Base-by-base conservation (phyloP, 2,888 invertebrate genomes). In the Drosophila peninsularis region DNA sequence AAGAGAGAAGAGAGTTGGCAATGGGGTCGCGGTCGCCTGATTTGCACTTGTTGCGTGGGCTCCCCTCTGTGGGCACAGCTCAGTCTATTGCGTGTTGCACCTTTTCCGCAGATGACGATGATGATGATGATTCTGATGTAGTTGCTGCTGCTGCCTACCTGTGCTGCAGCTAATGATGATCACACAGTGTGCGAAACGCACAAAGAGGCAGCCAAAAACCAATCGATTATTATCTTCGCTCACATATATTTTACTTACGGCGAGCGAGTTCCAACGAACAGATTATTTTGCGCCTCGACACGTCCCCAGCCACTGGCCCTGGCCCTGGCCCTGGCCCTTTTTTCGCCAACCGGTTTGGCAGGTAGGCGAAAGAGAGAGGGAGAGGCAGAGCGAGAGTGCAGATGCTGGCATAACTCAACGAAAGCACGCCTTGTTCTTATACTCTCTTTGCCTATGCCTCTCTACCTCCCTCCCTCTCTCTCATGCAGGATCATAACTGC, bases 151-250 rank as follows among this genome's bases (percentile, higher is more conserved):
- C 63, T 71, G 63, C 70, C 54, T 54, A 54, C 54, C 54, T 54
- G 54, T 54, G 54, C 41, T 30, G 60, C 62, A 63, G 41, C 75
- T 86, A 90, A 90, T 82, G 83, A 89, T 82, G 86, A 88, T 88
- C 87, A 88, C 87, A 88, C 71, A 88, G 87, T 88, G 77, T 76
- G 84, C 81, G 66, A 83, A 69, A 79, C 75, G 76, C 86, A 81
- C 71, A 81, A 82, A 77, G 89, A 84, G 49, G 62, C 89, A 75
- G 72, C 87, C 84, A 70, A 90, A 89, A 90, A 70, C 88, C 82
- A 89, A 90, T 85, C 89, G 90, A 89, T 90, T 90, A 89, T 90
- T 87, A 90, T 90, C 90, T 78, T 75, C 36, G 14, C 27, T 19
- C 41, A 41, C 41, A 41, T 41, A 37, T 69, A 64, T 80, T 58